A percentile compares a stretch with the other conserved stretches of the same genome.
These are phyloP conservation scores for Griposia aprilina DNA, from an alignment of 2,888 invertebrate genomes.

Conservation along the genomic window DNA sequence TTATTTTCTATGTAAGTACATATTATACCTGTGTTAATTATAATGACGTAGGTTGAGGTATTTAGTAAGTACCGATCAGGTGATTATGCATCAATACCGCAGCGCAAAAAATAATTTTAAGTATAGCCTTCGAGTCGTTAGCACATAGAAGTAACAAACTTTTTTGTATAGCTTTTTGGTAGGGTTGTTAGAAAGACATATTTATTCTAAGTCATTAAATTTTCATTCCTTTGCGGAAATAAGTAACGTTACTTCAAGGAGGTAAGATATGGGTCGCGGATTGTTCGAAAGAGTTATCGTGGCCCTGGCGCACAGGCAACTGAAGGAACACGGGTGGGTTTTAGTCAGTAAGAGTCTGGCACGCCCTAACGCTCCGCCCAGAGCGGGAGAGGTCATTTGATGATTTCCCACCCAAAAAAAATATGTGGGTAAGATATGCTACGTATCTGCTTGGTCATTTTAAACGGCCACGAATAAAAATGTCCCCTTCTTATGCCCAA, in stretches of 20 bases:
- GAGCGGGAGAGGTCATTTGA: too few relatives aligned
- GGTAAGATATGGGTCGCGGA: too few relatives aligned
- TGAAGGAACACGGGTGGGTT: too few relatives aligned
- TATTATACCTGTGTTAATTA: neutral
- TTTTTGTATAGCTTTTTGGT: constrained; percentile 40
- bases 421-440: too few relatives aligned
- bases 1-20: neutral
- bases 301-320: too few relatives aligned
- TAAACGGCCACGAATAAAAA: neutral
- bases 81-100: constrained; percentile 8
- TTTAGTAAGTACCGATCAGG: constrained; percentile 49
- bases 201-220: neutral
- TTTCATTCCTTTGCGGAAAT: neutral
- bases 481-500: neutral
- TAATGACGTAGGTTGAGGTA: neutral
- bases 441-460: neutral
- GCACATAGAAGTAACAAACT: constrained; percentile 36
- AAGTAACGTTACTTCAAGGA: neutral
- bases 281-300: too few relatives aligned
- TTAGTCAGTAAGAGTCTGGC: too few relatives aligned
- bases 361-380: too few relatives aligned
- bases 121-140: constrained; percentile 41
- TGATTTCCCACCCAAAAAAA: too few relatives aligned
- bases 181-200: constrained; percentile 35
- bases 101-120: constrained; percentile 40